Evolutionary conservation across 2,797 vertebrate genomes (phyloP).

Genomic region (Octomys mimax): DNA sequence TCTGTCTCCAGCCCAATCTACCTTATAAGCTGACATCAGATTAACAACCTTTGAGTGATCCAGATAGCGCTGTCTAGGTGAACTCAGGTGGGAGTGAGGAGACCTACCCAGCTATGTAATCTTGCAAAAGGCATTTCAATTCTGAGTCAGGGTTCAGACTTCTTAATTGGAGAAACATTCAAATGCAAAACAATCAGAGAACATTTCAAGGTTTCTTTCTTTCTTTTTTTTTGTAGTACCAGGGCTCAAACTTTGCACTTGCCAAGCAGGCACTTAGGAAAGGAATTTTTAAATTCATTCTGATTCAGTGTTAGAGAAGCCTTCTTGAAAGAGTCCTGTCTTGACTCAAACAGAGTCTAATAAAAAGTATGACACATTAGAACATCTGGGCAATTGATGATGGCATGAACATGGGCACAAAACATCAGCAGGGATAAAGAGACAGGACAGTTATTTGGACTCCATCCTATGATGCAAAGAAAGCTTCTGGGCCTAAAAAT

Average conservation of each 20-base stretch:
- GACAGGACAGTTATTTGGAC: background rate
- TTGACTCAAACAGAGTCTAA: background rate
- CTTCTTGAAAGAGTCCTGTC: background rate
- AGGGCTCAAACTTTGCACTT: too few relatives aligned
- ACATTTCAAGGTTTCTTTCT: background rate
- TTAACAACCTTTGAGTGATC: background rate
- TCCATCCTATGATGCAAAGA: background rate
- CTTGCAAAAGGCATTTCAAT: constrained; percentile 9
- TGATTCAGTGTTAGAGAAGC: background rate
- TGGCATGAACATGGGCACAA: background rate
- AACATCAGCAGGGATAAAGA: background rate
- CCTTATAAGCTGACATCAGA: background rate
- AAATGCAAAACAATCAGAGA: background rate
- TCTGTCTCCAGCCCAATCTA: background rate
- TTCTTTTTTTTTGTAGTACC: too few relatives aligned
- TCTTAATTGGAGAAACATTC: constrained; percentile 9
- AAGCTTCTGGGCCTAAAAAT: background rate
- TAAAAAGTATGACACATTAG: background rate
- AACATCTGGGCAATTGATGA: background rate
- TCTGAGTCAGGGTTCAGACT: constrained; percentile 11
- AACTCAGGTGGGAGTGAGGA: background rate
- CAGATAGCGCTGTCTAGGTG: background rate
- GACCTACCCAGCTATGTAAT: background rate
- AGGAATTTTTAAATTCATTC: background rate
- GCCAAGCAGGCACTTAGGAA: background rate